Evolutionary conservation across 53 echinoderm and acorn worm species (phyloP), one percentile per base, ranked within the genome.

Genomic region (Hippasteria phrygiana): DNA sequence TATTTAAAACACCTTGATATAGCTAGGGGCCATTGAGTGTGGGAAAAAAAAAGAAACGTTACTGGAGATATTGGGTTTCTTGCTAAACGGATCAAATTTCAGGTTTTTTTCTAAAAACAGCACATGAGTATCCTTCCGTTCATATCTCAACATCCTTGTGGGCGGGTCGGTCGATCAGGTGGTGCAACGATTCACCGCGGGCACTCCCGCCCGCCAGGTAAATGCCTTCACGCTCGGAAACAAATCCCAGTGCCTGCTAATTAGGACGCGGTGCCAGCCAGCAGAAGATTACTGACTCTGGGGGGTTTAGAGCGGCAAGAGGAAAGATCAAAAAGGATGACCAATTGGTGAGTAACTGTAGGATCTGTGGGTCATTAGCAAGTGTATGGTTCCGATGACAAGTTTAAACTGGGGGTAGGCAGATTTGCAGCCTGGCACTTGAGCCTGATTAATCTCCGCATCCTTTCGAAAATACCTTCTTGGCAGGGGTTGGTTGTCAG

Each of bases 381-480:
- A 82, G 64, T 66, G 33, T 64, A 46, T 26, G 47, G 66, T 43
- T 82, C 33, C 38, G 82, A 82, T 82, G 82, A 82, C 82, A 82
- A 65, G 66, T 82, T 82, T 63, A 46, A 82, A 62, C 64, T 82
- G 82, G 82, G 33, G 17, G 20, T 28, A 8, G 28, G 4, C 10
- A 18, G 18, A 42, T 71, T 40, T 9, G 14, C 14, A 71, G 28
- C 18, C 22, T 1, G 24, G 32, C 18, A 43, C 43, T n/a, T 73
- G 40, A 35, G 67, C 67, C 34, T 35, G 1, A 12, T 66, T 66
- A 40, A 73, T 41, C 73, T 13, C 40, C 20, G 41, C 43, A 73
- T 73, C 73, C 73, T 73, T 73, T 73, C 26, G 32, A 10, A 41
- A 73, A 73, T 16, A 73, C 22, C 4, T 10, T 73, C 43, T 73